A percentile compares a stretch with the other conserved stretches of the same genome.
Evolutionary conservation across 23 tunicate genomes (phyloP).

Genomic region (Styela clava): DNA sequence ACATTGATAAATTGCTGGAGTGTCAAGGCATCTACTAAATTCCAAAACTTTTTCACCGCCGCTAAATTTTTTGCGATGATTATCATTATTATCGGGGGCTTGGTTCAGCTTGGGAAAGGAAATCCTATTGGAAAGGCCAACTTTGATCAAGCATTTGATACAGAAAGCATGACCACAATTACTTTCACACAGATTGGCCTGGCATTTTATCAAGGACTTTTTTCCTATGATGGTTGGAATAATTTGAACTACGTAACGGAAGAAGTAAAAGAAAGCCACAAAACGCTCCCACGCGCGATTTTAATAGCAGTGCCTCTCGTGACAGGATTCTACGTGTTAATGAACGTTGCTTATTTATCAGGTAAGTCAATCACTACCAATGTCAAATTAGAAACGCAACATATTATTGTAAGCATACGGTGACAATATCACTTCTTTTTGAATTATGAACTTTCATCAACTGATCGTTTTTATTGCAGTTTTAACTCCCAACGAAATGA

Average conservation of each 20-base stretch:
- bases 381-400: not conserved
- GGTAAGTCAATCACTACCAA: constrained; percentile 18
- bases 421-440: not conserved
- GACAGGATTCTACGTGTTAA: constrained; percentile 52
- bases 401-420: not conserved
- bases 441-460: not conserved
- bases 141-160: constrained; percentile 44
- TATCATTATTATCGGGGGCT: constrained; percentile 56
- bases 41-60: constrained; percentile 34
- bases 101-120: constrained; percentile 37
- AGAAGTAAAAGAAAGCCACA: constrained; percentile 47
- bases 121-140: constrained; percentile 36
- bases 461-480: constrained; percentile 21
- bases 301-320: constrained; percentile 62
- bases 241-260: constrained; percentile 51
- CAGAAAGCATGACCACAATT: constrained; percentile 31
- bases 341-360: constrained; percentile 70
- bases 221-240: constrained; percentile 77
- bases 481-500: constrained; percentile 48
- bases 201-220: constrained; percentile 71
- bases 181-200: constrained; percentile 49
- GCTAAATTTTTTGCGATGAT: constrained; percentile 66
- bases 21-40: constrained; percentile 45
- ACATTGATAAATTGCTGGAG: constrained; percentile 42
- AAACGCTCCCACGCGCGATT: constrained; percentile 53